phyloP scores from a whole-genome alignment of 2,797 vertebrate species.

The Phoebastria nigripes region DNA sequence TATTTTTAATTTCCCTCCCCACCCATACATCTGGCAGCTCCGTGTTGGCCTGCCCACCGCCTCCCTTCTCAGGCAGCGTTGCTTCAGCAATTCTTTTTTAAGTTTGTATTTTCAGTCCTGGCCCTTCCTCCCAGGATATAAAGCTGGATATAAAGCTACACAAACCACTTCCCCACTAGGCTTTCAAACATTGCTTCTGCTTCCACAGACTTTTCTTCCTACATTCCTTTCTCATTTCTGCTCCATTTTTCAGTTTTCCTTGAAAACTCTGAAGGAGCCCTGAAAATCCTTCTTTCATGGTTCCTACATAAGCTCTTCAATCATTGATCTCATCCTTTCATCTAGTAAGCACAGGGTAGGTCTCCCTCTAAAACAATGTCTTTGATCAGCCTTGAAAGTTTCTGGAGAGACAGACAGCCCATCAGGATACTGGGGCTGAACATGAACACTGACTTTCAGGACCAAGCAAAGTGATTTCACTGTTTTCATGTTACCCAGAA shows the following conservation, averaged over 20 bases:
- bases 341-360: background rate
- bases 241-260: background rate
- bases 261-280: background rate
- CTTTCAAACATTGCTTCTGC: background rate
- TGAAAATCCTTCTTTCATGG: slow-evolving; percentile 22
- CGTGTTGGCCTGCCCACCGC: background rate
- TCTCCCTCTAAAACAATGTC: background rate
- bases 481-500: background rate
- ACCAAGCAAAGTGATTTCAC: background rate
- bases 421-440: background rate
- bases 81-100: background rate
- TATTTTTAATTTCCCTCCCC: background rate
- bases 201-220: background rate
- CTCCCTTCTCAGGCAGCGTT: background rate
- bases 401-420: background rate
- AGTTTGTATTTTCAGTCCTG: background rate
- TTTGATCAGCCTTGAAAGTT: slow-evolving; percentile 36
- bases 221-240: background rate
- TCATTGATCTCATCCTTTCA: slow-evolving; percentile 13
- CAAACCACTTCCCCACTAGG: background rate
- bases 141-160: background rate
- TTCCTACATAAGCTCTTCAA: background rate
- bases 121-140: background rate
- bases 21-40: background rate
- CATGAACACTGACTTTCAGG: background rate